Evolutionary conservation across 2,797 vertebrate genomes (phyloP).

Genomic region (Gallinago solitaria): DNA sequence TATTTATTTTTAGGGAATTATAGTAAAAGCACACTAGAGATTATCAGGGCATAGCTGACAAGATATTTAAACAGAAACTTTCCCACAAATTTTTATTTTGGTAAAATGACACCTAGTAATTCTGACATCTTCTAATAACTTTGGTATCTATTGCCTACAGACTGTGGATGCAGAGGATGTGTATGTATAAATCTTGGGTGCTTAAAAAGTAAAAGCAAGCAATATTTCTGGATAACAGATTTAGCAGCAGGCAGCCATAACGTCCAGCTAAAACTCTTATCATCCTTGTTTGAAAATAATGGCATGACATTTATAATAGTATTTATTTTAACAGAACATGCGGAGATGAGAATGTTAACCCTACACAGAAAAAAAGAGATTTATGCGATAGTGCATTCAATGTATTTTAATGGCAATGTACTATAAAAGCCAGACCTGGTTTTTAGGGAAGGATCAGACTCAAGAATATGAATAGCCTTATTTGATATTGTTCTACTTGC

Average conservation of each 20-base stretch:
- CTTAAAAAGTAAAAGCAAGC: conserved; percentile 1
- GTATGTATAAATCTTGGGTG: neutral
- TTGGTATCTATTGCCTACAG: neutral
- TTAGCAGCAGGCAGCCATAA: neutral
- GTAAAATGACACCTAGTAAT: conserved; percentile 18
- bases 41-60: neutral
- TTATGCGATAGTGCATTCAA: conserved; percentile 13
- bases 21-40: neutral
- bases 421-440: conserved; percentile 16
- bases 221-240: neutral
- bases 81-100: conserved; percentile 18
- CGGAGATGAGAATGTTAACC: conserved; percentile 56
- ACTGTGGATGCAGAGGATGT: neutral
- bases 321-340: conserved; percentile 59
- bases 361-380: neutral
- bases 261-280: conserved; percentile 32
- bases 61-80: neutral
- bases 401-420: conserved; percentile 7
- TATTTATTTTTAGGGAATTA: neutral
- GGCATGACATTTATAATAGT: neutral
- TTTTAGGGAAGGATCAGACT: neutral
- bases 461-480: neutral
- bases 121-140: conserved; percentile 1
- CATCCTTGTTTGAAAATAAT: conserved; percentile 45
- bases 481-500: conserved; percentile 42